Evolutionary conservation across 2,888 invertebrate genomes (phyloP), one percentile per base, ranked within the genome.

Genomic region (Lasioglossum villosulum): DNA sequence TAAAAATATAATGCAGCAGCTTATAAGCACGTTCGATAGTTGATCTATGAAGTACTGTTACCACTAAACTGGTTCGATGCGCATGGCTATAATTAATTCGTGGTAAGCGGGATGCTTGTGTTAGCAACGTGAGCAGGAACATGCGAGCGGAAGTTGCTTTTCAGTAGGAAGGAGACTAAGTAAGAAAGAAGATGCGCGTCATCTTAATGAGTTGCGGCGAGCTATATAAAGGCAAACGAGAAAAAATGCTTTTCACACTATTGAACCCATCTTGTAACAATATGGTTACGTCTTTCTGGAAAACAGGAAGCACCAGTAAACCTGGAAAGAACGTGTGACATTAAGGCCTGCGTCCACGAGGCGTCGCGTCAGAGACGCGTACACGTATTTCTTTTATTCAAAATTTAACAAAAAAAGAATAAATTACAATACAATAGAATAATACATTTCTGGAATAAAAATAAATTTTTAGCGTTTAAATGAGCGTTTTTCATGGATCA

Each of bases 61-160:
- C 34, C 6, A 14, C 70, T 42, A 14, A 27, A 56, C 70, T 78
- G 63, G 77, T 39, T 72, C 68, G 37, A 30, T 76, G 73, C 78
- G n/a, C 73, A 84, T 80, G 74, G 75, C 79, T 83, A 88, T 86
- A 90, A 91, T 91, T 89, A 91, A 87, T 84, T 80, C 63, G 72
- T 52, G 52, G 68, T 27, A 76, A 84, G 80, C 75, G 76, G 82
- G 68, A 70, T 84, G 82, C 84, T 81, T 59, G 79, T 80, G 74
- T 68, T 63, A 78, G 63, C 80, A 71, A 52, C 45, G 80, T 74
- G 87, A 86, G 80, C 84, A 82, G 86, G 88, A 89, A 88, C 84
- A 82, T n/a, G 76, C 71, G 85, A 88, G 85, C 90, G 90, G 90
- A 91, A 91, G 87, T 83, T 66, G 80, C 79, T 79, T 82, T 87